phyloP scores from a whole-genome alignment of 1,140 invertebrate species.

The Diploscapter pachys region DNA sequence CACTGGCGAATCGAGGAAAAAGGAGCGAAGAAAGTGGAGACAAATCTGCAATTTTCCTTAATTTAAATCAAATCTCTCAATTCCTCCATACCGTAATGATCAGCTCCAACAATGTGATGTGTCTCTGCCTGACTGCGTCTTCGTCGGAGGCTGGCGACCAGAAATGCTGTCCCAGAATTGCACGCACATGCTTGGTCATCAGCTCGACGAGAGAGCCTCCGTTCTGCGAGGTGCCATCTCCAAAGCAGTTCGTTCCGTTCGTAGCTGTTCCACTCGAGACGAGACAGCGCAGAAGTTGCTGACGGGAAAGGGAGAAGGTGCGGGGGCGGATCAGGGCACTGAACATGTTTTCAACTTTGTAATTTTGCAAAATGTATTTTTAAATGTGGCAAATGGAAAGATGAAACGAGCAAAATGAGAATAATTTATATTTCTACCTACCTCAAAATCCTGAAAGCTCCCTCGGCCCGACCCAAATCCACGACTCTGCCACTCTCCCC shows the following conservation, averaged over 20 bases:
- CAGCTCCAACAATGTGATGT: constrained; percentile 38
- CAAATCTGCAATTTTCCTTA: constrained; percentile 39
- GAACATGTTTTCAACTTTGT: not conserved
- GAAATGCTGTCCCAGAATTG: constrained; percentile 55
- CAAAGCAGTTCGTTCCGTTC: constrained; percentile 5
- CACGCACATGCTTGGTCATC: constrained; percentile 47
- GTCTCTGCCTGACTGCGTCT: constrained; percentile 24
- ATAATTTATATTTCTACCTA: constrained; percentile 37
- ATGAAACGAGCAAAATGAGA: not conserved
- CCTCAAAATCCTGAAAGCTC: constrained; percentile 48
- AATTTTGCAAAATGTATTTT: too few species aligned
- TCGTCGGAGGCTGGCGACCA: constrained; percentile 37
- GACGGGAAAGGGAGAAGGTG: not conserved
- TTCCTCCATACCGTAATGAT: constrained; percentile 33
- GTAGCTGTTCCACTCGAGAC: constrained; percentile 49
- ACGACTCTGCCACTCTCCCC: constrained; percentile 53
- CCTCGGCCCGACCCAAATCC: constrained; percentile 52
- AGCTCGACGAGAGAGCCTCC: constrained; percentile 42
- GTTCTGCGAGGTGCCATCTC: not conserved
- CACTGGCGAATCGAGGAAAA: constrained; percentile 56
- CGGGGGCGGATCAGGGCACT: not conserved
- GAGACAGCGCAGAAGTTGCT: constrained; percentile 41
- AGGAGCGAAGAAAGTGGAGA: constrained; percentile 55
- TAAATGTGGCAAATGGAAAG: not conserved
- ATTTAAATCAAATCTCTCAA: not conserved